These are phyloP conservation scores for Zaprionus ghesquierei DNA, from an alignment of 1,140 invertebrate species.

Conservation along the genomic window DNA sequence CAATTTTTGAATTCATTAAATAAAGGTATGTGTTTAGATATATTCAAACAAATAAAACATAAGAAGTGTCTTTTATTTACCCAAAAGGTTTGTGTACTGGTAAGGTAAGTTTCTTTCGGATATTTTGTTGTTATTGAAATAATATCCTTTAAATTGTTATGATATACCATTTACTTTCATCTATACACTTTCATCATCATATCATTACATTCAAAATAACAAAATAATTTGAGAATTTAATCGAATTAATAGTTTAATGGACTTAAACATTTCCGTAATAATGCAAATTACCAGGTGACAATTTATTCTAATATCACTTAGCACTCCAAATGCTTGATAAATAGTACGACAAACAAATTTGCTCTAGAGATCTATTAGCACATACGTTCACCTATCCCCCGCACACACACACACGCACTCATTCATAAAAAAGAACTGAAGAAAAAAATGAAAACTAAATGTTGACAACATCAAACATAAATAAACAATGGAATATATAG, in stretches of 20 bases:
- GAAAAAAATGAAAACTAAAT: neutral
- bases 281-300: neutral
- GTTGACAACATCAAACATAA: constrained; percentile 18
- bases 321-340: neutral
- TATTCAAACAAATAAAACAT: constrained; percentile 64
- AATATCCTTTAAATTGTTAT: too few relatives aligned
- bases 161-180: neutral
- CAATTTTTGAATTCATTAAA: constrained; percentile 82
- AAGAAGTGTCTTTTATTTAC: constrained; percentile 15
- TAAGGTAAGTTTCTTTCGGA: neutral
- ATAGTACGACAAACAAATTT: constrained; percentile 9
- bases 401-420: neutral
- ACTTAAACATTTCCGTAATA: neutral
- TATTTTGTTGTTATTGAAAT: too few relatives aligned
- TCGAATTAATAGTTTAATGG: neutral
- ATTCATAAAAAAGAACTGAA: constrained; percentile 30
- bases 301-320: constrained; percentile 5
- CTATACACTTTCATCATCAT: neutral
- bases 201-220: neutral
- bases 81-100: neutral
- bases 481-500: constrained; percentile 17
- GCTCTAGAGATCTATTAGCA: neutral
- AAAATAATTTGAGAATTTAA: neutral
- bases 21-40: constrained; percentile 82
- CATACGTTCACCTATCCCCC: neutral